Conservation (phyloP, 1,140 invertebrate genomes). For the Orussus abietinus region DNA sequence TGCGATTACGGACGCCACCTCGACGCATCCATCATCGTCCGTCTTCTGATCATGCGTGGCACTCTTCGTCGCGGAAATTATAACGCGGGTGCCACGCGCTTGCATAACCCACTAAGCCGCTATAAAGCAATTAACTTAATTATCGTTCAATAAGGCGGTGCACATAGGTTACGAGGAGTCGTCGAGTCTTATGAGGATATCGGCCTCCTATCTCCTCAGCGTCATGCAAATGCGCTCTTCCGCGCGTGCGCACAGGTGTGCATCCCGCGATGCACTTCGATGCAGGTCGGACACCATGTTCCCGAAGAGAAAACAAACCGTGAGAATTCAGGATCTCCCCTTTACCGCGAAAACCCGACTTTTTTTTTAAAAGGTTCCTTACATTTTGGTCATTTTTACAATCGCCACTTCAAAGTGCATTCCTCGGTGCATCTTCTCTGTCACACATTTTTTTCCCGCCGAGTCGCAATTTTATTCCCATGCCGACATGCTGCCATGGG, state of each 20-base stretch:
- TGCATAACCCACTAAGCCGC: slow-evolving; percentile 21
- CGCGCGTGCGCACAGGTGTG: background rate
- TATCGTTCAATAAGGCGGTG: slow-evolving; percentile 24
- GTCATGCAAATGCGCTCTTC: background rate
- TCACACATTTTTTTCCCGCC: no score
- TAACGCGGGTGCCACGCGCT: background rate
- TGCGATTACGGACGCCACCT: background rate
- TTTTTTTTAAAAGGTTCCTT: no score
- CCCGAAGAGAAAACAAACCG: no score
- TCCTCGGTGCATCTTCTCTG: no score
- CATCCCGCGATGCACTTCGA: background rate
- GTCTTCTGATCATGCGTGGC: slow-evolving; percentile 15
- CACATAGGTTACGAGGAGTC: slow-evolving; percentile 17
- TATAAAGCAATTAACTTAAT: slow-evolving; percentile 32
- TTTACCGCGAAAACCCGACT: no score
- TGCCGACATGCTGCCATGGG: no score
- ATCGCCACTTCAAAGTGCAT: no score
- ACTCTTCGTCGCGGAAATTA: slow-evolving; percentile 13
- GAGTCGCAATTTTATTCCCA: no score
- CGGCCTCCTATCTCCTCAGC: background rate
- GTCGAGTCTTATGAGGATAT: slow-evolving; percentile 13
- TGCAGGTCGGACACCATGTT: no score
- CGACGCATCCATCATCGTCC: slow-evolving; percentile 27
- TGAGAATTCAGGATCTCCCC: no score
- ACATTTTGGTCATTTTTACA: no score